phyloP scores from a whole-genome alignment of 2,888 invertebrate genomes.

The Cataglyphis rosenhaueri region DNA sequence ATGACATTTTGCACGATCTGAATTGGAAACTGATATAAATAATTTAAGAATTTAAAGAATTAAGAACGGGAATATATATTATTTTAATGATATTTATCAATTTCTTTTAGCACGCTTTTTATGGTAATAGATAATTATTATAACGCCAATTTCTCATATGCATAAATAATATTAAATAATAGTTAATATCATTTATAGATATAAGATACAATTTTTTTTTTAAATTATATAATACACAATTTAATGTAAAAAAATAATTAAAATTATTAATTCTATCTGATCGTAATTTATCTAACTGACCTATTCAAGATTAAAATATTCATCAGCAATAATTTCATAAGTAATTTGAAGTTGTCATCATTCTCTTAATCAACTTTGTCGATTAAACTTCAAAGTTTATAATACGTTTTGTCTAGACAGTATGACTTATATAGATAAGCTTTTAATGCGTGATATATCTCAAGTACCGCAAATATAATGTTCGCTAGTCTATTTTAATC shows the following conservation, averaged over 20 bases:
- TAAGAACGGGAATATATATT: not conserved
- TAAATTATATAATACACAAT: not conserved
- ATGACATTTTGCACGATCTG: not conserved
- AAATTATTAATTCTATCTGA: not conserved
- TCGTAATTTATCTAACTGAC: not conserved
- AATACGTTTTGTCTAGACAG: not conserved
- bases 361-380: not conserved
- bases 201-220: not conserved
- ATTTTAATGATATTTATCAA: not conserved
- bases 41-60: not conserved
- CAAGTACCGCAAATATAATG: constrained; percentile 4
- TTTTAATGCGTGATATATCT: constrained; percentile 3
- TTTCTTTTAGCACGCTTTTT: not conserved
- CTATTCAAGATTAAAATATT: constrained; percentile 20
- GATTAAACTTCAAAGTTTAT: constrained; percentile 28
- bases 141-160: not conserved
- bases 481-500: not conserved
- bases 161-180: not conserved
- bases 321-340: not conserved
- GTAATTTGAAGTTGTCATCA: not conserved
- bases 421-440: constrained; percentile 26
- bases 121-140: not conserved
- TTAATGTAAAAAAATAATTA: not conserved
- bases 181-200: not conserved
- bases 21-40: not conserved